Percentiles rank a stretch among this genome's conserved stretches.
phyloP scores from a whole-genome alignment of 2,888 invertebrate genomes.

The Apantesis nais region DNA sequence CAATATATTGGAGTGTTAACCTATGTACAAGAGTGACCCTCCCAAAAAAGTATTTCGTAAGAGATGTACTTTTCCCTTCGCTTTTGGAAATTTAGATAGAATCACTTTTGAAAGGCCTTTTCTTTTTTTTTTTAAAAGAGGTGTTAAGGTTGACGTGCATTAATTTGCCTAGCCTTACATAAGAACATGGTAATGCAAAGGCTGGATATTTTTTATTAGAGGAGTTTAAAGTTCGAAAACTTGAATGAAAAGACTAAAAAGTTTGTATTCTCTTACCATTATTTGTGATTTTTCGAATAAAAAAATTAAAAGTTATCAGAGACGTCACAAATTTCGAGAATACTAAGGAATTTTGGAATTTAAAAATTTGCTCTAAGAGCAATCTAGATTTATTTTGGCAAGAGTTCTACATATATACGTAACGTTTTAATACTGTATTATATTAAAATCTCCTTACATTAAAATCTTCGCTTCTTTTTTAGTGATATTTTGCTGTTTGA shows the following conservation, averaged over 20 bases:
- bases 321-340: too few relatives aligned
- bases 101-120: not conserved
- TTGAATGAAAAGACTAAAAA: not conserved
- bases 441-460: not conserved
- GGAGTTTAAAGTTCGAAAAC: not conserved
- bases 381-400: not conserved
- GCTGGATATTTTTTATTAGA: not conserved
- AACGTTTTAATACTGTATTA: not conserved
- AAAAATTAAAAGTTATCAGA: too few relatives aligned
- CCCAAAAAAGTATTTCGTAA: not conserved
- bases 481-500: too few relatives aligned
- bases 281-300: too few relatives aligned
- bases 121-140: not conserved
- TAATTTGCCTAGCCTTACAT: too few relatives aligned
- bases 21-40: too few relatives aligned
- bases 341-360: too few relatives aligned
- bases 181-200: not conserved
- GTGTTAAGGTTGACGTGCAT: not conserved
- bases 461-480: not conserved
- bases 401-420: not conserved
- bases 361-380: too few relatives aligned
- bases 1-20: not conserved
- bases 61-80: not conserved
- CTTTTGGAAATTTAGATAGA: not conserved
- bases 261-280: too few relatives aligned